phyloP scores from a whole-genome alignment of 2,113 vertebrate genomes.

The Megalops atlanticus region DNA sequence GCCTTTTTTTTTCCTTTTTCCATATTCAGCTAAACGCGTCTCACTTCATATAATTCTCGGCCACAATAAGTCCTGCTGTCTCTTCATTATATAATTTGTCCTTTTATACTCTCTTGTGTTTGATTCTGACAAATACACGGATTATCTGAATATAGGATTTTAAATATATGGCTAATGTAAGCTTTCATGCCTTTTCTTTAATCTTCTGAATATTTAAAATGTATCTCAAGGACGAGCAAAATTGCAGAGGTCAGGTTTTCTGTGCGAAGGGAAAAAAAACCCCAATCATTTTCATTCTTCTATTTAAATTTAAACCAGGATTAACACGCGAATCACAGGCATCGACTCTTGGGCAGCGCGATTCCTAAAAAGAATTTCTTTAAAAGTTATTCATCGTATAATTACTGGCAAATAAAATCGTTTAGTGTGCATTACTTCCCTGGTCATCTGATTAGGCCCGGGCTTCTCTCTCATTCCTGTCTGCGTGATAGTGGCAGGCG shows the following conservation, averaged over 20 bases:
- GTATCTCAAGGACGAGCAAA: conserved; percentile 69
- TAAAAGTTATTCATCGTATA: conserved; percentile 28
- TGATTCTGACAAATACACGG: conserved; percentile 76
- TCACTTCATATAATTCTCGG: conserved; percentile 67
- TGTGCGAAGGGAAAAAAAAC: conserved; percentile 44
- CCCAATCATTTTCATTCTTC: conserved; percentile 52
- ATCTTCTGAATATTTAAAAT: conserved; percentile 77
- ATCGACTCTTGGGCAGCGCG: conserved; percentile 47
- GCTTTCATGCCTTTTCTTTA: conserved; percentile 74
- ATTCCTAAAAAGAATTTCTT: conserved; percentile 29
- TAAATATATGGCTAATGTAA: conserved; percentile 76
- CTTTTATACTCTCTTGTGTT: conserved; percentile 73
- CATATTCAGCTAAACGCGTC: conserved; percentile 65
- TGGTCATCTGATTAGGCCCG: conserved; percentile 23
- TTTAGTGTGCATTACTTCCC: conserved; percentile 17
- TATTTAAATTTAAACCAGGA: conserved; percentile 70
- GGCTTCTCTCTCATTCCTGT: background rate
- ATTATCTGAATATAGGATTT: conserved; percentile 72
- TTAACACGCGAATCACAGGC: conserved; percentile 66
- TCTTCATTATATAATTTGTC: conserved; percentile 66
- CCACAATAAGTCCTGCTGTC: conserved; percentile 66
- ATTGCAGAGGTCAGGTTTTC: conserved; percentile 72
- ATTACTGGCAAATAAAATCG: conserved; percentile 31
- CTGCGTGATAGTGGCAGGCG: conserved; percentile 19
- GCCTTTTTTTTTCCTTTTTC: conserved; percentile 59